Conservation (phyloP, 2,797 vertebrate species). For the Enteromius mattozi region DNA sequence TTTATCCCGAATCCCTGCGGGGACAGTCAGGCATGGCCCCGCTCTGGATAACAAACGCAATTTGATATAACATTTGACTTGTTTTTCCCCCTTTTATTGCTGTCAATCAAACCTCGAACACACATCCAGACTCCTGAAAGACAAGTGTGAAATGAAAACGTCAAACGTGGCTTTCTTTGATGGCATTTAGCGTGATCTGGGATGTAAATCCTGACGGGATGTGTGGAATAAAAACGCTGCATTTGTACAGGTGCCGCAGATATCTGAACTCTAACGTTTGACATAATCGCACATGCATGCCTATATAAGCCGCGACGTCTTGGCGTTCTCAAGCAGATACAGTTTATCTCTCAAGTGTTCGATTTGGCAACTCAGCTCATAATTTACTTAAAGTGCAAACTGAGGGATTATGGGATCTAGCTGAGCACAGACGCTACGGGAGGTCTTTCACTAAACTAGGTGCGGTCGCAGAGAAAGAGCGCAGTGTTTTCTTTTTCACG, state of each 20-base stretch:
- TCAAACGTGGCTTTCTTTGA: neutral
- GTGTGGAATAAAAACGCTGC: neutral
- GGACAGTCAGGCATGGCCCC: constrained; percentile 87
- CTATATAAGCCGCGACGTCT: constrained; percentile 9
- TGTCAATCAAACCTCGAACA: constrained; percentile 81
- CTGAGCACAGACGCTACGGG: neutral
- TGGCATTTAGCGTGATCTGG: neutral
- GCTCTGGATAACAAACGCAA: constrained; percentile 90
- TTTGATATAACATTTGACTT: constrained; percentile 90
- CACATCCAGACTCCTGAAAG: neutral
- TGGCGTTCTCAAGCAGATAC: neutral
- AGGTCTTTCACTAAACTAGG: constrained; percentile 24
- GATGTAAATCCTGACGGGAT: neutral
- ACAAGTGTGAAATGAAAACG: constrained; percentile 3
- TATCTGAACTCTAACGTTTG: constrained; percentile 4
- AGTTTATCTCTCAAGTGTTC: constrained; percentile 24
- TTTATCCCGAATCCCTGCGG: constrained; percentile 91
- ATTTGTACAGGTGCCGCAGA: neutral
- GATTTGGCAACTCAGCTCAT: constrained; percentile 47
- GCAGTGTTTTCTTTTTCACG: constrained; percentile 40
- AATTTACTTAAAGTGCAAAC: constrained; percentile 60
- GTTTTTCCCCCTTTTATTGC: constrained; percentile 75
- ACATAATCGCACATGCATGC: constrained; percentile 24
- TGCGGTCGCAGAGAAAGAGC: neutral
- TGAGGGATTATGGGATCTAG: constrained; percentile 49